Evolutionary conservation across 2,888 invertebrate species (phyloP), one percentile per base, ranked within the genome.

Genomic region (Rotaria socialis): DNA sequence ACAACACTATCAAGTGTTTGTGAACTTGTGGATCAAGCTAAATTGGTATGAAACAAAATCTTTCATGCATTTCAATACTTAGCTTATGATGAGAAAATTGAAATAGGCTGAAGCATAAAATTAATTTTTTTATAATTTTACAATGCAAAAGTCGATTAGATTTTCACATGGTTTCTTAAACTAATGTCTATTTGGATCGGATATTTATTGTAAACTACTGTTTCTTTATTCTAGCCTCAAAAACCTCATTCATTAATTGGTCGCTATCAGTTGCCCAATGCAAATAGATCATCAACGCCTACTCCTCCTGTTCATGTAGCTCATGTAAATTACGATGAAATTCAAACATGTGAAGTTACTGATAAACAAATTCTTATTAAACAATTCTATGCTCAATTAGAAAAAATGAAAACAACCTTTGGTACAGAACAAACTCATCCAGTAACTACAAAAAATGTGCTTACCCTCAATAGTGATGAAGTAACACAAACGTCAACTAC

Each of bases 181-280:
- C 35, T 35, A 35, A 35, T 35, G 47, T 47, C 47, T 47, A 47
- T 11, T 47, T 47, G 47, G 11, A 11, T 11, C 2, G 47, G 47
- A 47, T 35, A 35, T 35, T 35, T 35, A 35, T 35, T 35, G 35
- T 35, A 35, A 35, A 35, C 35, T 35, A 35, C 35, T 35, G 2
- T 35, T 35, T 35, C 35, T 35, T 35, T 35, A 35, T 67, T 67
- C 35, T 67, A 75, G 75, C 16, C 19, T 0, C 75, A 47, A 43
- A 75, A 41, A 43, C 75, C 75, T 43, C 75, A 47, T 47, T 75
- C 75, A 75, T 43, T 75, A 43, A 75, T 75, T 75, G 47, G 47
- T 75, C 41, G 47, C 19, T 75, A 75, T 43, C 43, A 41, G 11
- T 47, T 6, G 16, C 10, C 41, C 47, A 41, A 75, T 22, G 24